A percentile compares a stretch with the other conserved stretches of the same genome.
Evolutionary conservation across 2,888 invertebrate genomes (phyloP).

Genomic region (Autographa pulchrina): DNA sequence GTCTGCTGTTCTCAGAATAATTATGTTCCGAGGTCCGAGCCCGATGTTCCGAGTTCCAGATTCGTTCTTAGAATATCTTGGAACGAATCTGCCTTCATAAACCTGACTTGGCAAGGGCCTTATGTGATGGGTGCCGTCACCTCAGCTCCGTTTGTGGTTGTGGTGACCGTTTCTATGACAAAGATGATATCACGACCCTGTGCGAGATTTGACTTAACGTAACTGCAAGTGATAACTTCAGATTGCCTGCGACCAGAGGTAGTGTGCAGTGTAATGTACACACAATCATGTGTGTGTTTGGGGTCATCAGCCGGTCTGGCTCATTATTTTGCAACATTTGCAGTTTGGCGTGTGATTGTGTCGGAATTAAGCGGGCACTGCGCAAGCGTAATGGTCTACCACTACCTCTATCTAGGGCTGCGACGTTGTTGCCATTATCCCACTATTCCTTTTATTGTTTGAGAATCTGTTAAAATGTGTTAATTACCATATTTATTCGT

Average conservation of each 20-base stretch:
- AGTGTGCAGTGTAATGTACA: constrained; percentile 2
- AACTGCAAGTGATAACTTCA: constrained; percentile 20
- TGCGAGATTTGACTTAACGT: constrained; percentile 34
- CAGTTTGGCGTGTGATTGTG: constrained; percentile 55
- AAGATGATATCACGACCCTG: not conserved
- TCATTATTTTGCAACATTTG: constrained; percentile 55
- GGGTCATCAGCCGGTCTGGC: constrained; percentile 44
- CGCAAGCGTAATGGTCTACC: constrained; percentile 39
- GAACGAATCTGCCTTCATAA: too few relatives aligned
- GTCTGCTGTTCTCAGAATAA: not conserved
- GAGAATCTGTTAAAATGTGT: not conserved
- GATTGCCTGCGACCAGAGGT: not conserved
- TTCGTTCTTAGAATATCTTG: too few relatives aligned
- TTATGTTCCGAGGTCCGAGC: too few relatives aligned
- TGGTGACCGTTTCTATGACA: too few relatives aligned
- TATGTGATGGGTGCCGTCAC: too few relatives aligned
- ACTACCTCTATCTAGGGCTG: constrained; percentile 8
- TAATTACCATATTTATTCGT: not conserved
- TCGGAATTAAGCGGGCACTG: constrained; percentile 43
- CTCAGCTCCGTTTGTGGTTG: too few relatives aligned
- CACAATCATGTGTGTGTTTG: not conserved
- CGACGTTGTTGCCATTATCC: constrained; percentile 20
- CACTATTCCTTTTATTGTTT: not conserved
- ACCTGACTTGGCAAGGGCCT: too few relatives aligned
- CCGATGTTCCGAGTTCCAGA: too few relatives aligned